Conservation (phyloP, 35 echinoderm and acorn worm genomes). For the Anneissia japonica region DNA sequence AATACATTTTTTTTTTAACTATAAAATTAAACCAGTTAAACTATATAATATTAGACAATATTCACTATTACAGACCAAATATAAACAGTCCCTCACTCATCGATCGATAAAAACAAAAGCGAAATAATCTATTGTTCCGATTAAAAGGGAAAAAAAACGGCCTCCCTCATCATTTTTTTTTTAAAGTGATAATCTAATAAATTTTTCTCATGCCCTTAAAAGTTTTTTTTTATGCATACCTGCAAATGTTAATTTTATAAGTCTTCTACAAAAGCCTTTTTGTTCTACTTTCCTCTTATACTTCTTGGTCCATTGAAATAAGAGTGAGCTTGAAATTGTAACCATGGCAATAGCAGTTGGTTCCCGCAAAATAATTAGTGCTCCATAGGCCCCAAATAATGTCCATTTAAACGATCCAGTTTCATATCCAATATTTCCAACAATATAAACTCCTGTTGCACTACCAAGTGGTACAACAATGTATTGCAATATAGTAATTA, state of each 20-base stretch:
- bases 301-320: conserved; percentile 40
- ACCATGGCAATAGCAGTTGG: conserved; percentile 43
- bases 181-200: too few species aligned
- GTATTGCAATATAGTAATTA: conserved; percentile 7
- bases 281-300: conserved; percentile 33
- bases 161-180: too few species aligned
- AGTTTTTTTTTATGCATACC: conserved; percentile 25
- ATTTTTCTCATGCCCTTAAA: too few species aligned
- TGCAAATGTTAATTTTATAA: conserved; percentile 53
- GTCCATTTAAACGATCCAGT: conserved; percentile 36
- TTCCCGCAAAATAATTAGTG: conserved; percentile 14
- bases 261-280: conserved; percentile 46
- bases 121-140: too few species aligned
- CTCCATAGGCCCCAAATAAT: conserved; percentile 33
- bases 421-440: conserved; percentile 78
- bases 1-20: too few species aligned
- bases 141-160: too few species aligned
- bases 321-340: conserved; percentile 38
- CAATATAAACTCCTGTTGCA: conserved; percentile 60
- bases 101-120: too few species aligned
- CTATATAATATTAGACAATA: too few species aligned
- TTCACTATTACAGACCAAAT: too few species aligned
- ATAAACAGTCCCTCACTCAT: too few species aligned
- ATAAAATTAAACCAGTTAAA: too few species aligned
- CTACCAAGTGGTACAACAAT: conserved; percentile 56